Conservation (phyloP, 2,888 invertebrate species). For the Spilarctia lutea region DNA sequence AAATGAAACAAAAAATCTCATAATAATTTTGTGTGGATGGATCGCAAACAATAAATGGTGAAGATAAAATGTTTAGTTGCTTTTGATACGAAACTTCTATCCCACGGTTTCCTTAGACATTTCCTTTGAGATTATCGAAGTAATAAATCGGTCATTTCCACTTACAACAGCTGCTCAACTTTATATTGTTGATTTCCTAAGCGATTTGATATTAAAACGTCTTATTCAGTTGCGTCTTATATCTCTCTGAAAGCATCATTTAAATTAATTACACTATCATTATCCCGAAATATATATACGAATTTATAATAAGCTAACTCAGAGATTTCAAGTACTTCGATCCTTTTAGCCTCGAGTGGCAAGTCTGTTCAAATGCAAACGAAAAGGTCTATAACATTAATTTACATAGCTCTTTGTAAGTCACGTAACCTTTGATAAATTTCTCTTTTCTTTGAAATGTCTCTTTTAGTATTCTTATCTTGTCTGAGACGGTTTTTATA, state of each 20-base stretch:
- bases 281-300: conserved; percentile 59
- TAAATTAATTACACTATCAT: conserved; percentile 42
- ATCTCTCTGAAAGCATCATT: conserved; percentile 36
- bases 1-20: background rate
- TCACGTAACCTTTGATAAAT: conserved; percentile 71
- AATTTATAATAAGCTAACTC: conserved; percentile 66
- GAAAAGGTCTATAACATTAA: conserved; percentile 78
- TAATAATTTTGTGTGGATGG: background rate
- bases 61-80: background rate
- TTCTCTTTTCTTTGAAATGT: conserved; percentile 57
- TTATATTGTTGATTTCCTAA: conserved; percentile 35
- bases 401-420: conserved; percentile 77
- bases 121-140: conserved; percentile 15
- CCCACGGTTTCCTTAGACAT: conserved; percentile 11
- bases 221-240: conserved; percentile 21
- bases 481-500: conserved; percentile 60
- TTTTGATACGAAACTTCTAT: conserved; percentile 4
- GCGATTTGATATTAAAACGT: conserved; percentile 27
- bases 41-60: background rate
- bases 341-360: conserved; percentile 58
- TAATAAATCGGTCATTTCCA: conserved; percentile 31
- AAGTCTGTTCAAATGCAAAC: conserved; percentile 70
- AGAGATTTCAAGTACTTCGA: conserved; percentile 63
- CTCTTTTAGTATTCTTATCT: conserved; percentile 69
- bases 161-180: conserved; percentile 24